Conservation (phyloP, 1,140 invertebrate species). For the Gonioctena quinquepunctata region DNA sequence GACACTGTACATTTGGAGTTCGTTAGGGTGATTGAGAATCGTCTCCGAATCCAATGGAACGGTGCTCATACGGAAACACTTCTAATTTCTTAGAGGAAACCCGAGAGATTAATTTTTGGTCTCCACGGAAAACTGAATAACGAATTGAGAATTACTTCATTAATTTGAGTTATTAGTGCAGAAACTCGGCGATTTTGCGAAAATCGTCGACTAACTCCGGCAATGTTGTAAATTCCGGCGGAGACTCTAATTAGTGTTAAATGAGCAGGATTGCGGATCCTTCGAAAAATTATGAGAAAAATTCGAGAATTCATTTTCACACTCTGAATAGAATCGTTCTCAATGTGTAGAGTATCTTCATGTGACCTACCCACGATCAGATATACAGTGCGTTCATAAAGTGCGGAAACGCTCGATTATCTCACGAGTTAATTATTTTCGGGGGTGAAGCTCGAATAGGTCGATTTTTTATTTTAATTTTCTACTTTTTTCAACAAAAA, state of each 20-base stretch:
- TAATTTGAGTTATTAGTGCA: constrained; percentile 20
- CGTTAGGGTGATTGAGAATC: too few species aligned
- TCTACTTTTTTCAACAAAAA: too few species aligned
- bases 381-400: too few species aligned
- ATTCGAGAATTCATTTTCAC: neutral
- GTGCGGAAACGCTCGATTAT: too few species aligned
- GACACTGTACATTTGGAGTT: too few species aligned
- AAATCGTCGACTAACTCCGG: neutral
- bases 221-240: neutral
- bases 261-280: neutral
- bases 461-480: too few species aligned
- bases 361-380: too few species aligned
- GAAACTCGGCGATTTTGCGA: constrained; percentile 4
- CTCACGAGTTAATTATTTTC: too few species aligned
- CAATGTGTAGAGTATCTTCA: too few species aligned
- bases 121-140: constrained; percentile 3
- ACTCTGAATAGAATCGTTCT: too few species aligned
- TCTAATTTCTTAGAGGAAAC: neutral
- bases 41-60: too few species aligned
- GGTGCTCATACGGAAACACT: neutral
- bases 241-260: neutral
- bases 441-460: too few species aligned
- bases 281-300: neutral
- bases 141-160: constrained; percentile 17
- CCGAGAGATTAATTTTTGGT: constrained; percentile 20